These are phyloP conservation scores for Hyppa rectilinea DNA, from an alignment of 2,888 invertebrate species.

Conservation along the genomic window DNA sequence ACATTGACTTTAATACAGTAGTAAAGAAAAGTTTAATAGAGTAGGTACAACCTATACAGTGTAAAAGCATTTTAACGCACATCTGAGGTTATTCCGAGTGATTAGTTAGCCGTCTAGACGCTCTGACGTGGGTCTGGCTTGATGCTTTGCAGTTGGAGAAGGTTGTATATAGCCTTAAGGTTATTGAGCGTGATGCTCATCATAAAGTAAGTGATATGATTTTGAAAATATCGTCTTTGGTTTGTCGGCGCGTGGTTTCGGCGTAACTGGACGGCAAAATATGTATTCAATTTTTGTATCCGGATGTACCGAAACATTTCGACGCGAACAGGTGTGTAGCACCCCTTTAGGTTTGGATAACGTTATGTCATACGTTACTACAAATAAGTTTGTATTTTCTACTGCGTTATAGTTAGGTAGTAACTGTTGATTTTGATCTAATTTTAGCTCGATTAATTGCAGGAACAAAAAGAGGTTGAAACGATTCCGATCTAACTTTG, in stretches of 20 bases:
- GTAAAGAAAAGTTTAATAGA: too few species aligned
- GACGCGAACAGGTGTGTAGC: neutral
- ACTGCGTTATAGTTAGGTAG: neutral
- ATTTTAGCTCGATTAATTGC: neutral
- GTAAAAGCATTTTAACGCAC: slow-evolving; percentile 8
- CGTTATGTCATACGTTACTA: neutral
- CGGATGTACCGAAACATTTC: neutral
- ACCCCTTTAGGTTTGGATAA: neutral
- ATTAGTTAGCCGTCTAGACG: slow-evolving; percentile 59
- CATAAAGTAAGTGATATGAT: neutral
- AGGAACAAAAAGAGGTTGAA: neutral
- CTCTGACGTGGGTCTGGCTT: slow-evolving; percentile 43
- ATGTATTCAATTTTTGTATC: neutral
- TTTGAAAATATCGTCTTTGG: neutral
- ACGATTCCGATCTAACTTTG: neutral
- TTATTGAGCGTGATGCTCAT: slow-evolving; percentile 23
- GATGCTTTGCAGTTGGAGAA: slow-evolving; percentile 22
- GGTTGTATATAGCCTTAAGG: slow-evolving; percentile 37
- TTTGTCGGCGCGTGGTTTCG: neutral
- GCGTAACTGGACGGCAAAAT: neutral
- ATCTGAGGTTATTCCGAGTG: slow-evolving; percentile 31
- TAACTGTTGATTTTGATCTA: neutral
- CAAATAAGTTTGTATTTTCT: too few species aligned
- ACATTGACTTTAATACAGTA: too few species aligned
- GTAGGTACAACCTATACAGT: neutral